Conservation (phyloP, 2,113 vertebrate species). For the Lontra canadensis region DNA sequence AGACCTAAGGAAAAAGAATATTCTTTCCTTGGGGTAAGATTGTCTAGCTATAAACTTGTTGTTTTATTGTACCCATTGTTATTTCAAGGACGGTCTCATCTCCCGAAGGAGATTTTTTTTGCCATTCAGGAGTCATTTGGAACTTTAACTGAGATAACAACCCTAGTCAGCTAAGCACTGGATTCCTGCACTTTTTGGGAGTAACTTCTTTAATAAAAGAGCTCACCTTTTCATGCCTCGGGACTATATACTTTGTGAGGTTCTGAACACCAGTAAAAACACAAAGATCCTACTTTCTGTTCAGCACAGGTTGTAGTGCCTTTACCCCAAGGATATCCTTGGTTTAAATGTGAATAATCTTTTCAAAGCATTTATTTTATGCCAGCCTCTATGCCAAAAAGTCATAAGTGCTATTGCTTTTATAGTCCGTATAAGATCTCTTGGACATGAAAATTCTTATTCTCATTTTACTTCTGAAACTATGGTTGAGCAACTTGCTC, state of each 20-base stretch:
- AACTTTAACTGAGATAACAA: conserved; percentile 20
- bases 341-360: neutral
- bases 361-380: neutral
- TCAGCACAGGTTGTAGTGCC: neutral
- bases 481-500: neutral
- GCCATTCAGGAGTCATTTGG: neutral
- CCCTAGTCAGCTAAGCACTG: neutral
- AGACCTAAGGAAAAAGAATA: neutral
- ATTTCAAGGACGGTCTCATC: conserved; percentile 2
- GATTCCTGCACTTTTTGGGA: neutral
- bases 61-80: conserved; percentile 17
- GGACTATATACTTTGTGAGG: neutral
- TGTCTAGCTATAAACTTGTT: conserved; percentile 9
- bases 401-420: neutral
- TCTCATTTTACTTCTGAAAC: neutral
- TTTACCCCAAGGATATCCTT: neutral
- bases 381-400: neutral
- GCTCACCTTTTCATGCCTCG: neutral
- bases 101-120: neutral
- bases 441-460: neutral
- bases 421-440: neutral
- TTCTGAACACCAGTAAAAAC: neutral
- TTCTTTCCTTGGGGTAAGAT: neutral
- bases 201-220: neutral
- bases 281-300: neutral